Evolutionary conservation across 1,140 invertebrate species (phyloP).

Genomic region (Ceratina calcarata): DNA sequence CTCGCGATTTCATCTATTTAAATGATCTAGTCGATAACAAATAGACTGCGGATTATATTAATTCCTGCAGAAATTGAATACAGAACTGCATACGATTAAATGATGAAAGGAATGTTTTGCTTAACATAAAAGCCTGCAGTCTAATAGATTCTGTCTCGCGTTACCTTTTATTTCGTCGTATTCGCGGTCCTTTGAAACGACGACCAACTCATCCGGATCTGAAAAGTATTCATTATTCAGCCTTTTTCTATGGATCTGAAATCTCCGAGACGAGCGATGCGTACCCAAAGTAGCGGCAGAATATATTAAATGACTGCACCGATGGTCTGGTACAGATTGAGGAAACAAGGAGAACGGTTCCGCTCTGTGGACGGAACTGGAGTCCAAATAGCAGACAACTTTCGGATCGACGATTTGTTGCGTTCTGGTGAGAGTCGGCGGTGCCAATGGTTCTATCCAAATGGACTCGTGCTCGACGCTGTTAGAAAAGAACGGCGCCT

Average conservation of each 20-base stretch:
- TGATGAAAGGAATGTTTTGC: no score
- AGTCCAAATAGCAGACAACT: slow-evolving; percentile 86
- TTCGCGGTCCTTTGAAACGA: slow-evolving; percentile 82
- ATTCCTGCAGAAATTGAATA: no score
- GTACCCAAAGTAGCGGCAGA: slow-evolving; percentile 84
- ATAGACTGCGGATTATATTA: no score
- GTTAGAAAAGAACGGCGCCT: slow-evolving; percentile 74
- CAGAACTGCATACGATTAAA: no score
- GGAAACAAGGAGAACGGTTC: slow-evolving; percentile 85
- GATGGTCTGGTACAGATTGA: slow-evolving; percentile 84
- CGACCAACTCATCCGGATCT: slow-evolving; percentile 83
- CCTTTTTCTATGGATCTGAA: neutral
- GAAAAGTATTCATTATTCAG: slow-evolving; percentile 69
- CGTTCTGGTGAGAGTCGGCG: slow-evolving; percentile 70
- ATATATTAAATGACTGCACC: slow-evolving; percentile 92
- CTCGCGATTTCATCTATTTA: neutral
- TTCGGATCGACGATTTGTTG: slow-evolving; percentile 63
- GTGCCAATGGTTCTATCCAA: slow-evolving; percentile 76
- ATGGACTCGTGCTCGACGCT: slow-evolving; percentile 73
- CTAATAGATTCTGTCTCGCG: neutral
- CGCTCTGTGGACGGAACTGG: slow-evolving; percentile 84
- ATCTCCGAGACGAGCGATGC: no score
- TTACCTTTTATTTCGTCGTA: slow-evolving; percentile 82
- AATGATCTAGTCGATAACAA: no score
- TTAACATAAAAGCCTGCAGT: no score